These are phyloP conservation scores for Ophiothrix spiculata DNA, from an alignment of 35 echinoderm and acorn worm species.

Conservation along the genomic window DNA sequence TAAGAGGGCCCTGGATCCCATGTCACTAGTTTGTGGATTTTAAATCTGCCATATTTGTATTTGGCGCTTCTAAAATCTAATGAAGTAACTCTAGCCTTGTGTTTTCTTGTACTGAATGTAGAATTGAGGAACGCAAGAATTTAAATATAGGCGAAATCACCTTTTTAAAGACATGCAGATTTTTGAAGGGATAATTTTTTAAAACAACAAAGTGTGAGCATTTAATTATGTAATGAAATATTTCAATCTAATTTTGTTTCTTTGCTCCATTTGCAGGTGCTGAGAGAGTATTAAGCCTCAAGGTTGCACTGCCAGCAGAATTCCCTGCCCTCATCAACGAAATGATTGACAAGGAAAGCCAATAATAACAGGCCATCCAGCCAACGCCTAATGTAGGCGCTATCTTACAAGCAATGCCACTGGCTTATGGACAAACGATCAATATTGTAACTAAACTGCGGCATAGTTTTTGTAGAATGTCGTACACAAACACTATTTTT, in stretches of 20 bases:
- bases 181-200: neutral
- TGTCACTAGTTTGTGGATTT: too few relatives aligned
- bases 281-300: slow-evolving; percentile 85
- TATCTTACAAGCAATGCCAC: neutral
- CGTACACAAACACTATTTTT: neutral
- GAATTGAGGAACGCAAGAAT: too few relatives aligned
- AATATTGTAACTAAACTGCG: too few relatives aligned
- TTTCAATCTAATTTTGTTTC: neutral
- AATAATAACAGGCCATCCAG: slow-evolving; percentile 37
- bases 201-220: neutral
- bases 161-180: neutral
- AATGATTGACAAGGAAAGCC: slow-evolving; percentile 85
- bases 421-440: too few relatives aligned
- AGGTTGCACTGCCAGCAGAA: slow-evolving; percentile 70
- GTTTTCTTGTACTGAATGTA: too few relatives aligned
- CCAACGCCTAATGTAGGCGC: neutral
- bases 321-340: slow-evolving; percentile 92
- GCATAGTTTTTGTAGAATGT: neutral
- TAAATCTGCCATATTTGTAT: too few relatives aligned
- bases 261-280: slow-evolving; percentile 65
- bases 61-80: too few relatives aligned
- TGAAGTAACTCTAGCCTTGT: too few relatives aligned
- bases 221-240: slow-evolving; percentile 21
- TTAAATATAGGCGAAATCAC: too few relatives aligned
- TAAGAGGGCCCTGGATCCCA: too few relatives aligned